Evolutionary conservation across 2,888 invertebrate species (phyloP).

Genomic region (Plebejus anna): DNA sequence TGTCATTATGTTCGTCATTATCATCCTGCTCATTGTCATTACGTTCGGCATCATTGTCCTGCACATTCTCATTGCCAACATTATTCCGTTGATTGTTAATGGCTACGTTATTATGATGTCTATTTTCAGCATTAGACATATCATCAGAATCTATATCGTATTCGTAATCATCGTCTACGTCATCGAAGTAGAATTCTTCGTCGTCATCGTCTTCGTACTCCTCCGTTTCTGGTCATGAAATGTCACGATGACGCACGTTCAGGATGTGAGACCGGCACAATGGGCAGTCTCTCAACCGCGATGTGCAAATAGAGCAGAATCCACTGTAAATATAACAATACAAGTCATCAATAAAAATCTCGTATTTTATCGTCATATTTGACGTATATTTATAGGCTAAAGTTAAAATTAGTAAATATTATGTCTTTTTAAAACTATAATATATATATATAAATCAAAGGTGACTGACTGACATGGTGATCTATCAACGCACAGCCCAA

Average conservation of each 20-base stretch:
- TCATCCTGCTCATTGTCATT: neutral
- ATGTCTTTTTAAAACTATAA: too few species aligned
- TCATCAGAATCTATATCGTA: neutral
- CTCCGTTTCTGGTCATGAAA: constrained; percentile 45
- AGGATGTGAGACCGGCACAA: constrained; percentile 84
- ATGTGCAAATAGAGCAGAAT: constrained; percentile 89
- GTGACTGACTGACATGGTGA: too few species aligned
- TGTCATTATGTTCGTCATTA: neutral
- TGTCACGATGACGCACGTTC: constrained; percentile 45
- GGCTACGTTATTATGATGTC: neutral
- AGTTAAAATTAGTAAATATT: too few species aligned
- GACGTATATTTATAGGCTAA: too few species aligned
- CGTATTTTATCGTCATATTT: too few species aligned
- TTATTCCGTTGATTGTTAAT: neutral
- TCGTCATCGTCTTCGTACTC: neutral
- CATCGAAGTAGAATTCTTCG: neutral
- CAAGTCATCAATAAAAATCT: too few species aligned
- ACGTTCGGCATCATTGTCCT: neutral
- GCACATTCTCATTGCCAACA: neutral
- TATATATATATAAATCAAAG: too few species aligned
- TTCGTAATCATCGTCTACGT: neutral
- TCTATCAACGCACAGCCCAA: too few species aligned
- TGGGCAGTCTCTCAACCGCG: constrained; percentile 90
- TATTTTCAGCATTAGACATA: neutral
- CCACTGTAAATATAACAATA: constrained; percentile 77